Evolutionary conservation across 1,140 invertebrate genomes (phyloP).

Genomic region (Spodoptera frugiperda): DNA sequence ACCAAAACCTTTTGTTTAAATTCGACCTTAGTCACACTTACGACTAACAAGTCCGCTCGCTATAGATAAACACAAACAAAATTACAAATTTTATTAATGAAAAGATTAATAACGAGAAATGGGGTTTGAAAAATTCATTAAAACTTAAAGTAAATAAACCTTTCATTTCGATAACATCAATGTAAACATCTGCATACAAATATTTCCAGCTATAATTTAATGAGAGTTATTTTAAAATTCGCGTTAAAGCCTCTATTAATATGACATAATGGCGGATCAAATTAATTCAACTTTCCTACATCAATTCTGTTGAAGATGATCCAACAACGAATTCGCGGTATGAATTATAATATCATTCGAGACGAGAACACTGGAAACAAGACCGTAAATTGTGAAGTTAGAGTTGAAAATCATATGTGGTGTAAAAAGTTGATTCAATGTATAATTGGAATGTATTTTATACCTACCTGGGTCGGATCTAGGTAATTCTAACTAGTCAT

Average conservation of each 20-base stretch:
- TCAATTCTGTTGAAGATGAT: conserved; percentile 19
- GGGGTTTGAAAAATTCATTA: too few relatives aligned
- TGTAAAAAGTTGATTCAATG: conserved; percentile 8
- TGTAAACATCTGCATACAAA: too few relatives aligned
- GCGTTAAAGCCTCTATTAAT: conserved; percentile 7
- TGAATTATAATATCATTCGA: not conserved
- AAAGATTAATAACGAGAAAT: too few relatives aligned
- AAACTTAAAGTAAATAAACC: too few relatives aligned
- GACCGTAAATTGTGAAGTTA: not conserved
- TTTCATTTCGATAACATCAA: not conserved
- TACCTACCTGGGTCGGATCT: not conserved
- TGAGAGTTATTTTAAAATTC: conserved; percentile 12
- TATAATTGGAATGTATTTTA: conserved; percentile 13
- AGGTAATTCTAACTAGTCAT: conserved; percentile 5
- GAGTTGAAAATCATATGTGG: not conserved
- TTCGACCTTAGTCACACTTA: too few relatives aligned
- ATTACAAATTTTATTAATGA: too few relatives aligned
- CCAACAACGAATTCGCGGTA: conserved; percentile 15
- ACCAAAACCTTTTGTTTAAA: too few relatives aligned
- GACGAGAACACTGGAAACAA: not conserved
- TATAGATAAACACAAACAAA: too few relatives aligned
- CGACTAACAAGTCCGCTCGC: too few relatives aligned
- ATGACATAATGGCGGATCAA: conserved; percentile 4
- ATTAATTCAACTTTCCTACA: conserved; percentile 15
- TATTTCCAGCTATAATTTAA: not conserved